A percentile compares a stretch with the other conserved stretches of the same genome.
Conservation (phyloP, 2,113 vertebrate species). For the Boleophthalmus pectinirostris region DNA sequence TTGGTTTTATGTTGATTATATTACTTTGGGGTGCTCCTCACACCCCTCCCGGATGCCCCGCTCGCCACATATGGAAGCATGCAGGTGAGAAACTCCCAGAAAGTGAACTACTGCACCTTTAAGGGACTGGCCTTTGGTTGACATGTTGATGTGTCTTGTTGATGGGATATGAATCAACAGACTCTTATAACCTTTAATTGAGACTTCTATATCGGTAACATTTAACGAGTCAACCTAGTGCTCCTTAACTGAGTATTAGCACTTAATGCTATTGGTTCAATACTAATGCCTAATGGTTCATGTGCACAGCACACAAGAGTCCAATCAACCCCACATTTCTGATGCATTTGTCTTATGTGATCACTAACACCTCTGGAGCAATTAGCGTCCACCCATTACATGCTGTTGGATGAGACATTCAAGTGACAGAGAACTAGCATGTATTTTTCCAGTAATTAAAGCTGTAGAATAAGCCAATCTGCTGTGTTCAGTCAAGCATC, state of each 20-base stretch:
- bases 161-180: too few relatives aligned
- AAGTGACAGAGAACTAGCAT: constrained; percentile 24
- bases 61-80: too few relatives aligned
- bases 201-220: too few relatives aligned
- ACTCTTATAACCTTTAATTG: too few relatives aligned
- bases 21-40: too few relatives aligned
- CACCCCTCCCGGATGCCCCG: too few relatives aligned
- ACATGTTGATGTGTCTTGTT: too few relatives aligned
- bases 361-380: background rate
- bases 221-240: background rate
- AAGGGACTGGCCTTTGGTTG: too few relatives aligned
- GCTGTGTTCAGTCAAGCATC: constrained; percentile 30
- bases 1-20: too few relatives aligned
- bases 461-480: constrained; percentile 20
- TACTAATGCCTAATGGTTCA: background rate
- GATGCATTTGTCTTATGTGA: background rate
- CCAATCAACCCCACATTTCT: background rate
- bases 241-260: background rate
- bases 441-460: constrained; percentile 37
- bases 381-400: constrained; percentile 16
- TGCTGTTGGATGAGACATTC: constrained; percentile 30
- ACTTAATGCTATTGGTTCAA: background rate
- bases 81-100: too few relatives aligned
- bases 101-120: too few relatives aligned
- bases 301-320: background rate